A percentile compares a stretch with the other conserved stretches of the same genome.
Evolutionary conservation across 2,888 invertebrate species (phyloP).

Genomic region (Cephus pygmeus): DNA sequence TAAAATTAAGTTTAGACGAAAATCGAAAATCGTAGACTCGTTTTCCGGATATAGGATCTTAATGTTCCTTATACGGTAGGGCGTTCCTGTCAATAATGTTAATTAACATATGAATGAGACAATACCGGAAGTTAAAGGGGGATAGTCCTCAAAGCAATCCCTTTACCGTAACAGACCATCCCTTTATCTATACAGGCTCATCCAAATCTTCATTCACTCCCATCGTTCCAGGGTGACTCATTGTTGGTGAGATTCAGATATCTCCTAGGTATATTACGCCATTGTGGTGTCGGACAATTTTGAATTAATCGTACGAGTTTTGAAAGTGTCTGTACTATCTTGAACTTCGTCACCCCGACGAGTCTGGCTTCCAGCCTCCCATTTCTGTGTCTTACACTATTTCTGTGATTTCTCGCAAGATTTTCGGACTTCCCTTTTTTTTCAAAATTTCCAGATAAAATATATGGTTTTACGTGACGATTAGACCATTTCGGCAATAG

Average conservation of each 20-base stretch:
- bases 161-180: neutral
- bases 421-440: neutral
- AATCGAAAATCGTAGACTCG: neutral
- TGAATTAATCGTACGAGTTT: neutral
- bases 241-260: neutral
- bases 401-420: neutral
- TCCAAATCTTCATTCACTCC: neutral
- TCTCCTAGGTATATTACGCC: neutral
- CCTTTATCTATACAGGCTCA: neutral
- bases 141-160: neutral
- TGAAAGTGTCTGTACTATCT: neutral
- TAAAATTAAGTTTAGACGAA: neutral
- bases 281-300: neutral
- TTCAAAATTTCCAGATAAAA: neutral
- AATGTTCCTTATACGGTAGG: neutral
- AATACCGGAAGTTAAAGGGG: slow-evolving; percentile 17
- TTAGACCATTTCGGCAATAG: neutral
- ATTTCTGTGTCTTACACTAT: neutral
- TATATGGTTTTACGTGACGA: neutral
- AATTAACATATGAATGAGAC: slow-evolving; percentile 50
- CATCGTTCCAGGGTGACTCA: neutral
- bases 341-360: neutral
- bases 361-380: neutral
- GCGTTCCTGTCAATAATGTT: slow-evolving; percentile 42
- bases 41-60: no score